phyloP scores from a whole-genome alignment of 2,888 invertebrate species.

The Leptinotarsa peninsularis region DNA sequence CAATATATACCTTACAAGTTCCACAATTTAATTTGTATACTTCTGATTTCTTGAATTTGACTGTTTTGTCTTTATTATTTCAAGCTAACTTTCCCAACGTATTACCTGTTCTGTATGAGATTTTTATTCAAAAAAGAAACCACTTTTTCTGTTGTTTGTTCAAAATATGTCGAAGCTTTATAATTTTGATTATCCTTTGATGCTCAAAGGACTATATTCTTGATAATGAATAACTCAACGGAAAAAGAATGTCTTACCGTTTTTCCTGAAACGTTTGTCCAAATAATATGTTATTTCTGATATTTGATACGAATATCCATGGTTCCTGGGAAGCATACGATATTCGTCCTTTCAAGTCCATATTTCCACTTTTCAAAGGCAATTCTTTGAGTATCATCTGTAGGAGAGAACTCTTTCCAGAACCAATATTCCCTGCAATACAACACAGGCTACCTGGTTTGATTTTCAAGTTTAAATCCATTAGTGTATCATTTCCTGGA shows the following conservation, averaged over 20 bases:
- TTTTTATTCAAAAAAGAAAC: too few species aligned
- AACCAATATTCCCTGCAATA: slow-evolving; percentile 76
- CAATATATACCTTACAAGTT: too few species aligned
- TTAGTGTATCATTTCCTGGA: slow-evolving; percentile 62
- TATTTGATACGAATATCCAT: slow-evolving; percentile 80
- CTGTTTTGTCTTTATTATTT: too few species aligned
- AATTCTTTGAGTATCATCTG: slow-evolving; percentile 82
- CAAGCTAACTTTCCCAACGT: too few species aligned
- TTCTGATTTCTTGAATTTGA: too few species aligned
- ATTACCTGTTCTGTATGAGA: too few species aligned
- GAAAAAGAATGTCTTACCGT: slow-evolving; percentile 56
- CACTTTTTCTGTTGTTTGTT: too few species aligned
- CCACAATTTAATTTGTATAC: too few species aligned
- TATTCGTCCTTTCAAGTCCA: slow-evolving; percentile 74
- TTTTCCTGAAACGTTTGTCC: slow-evolving; percentile 74
- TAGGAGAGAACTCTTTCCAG: slow-evolving; percentile 78
- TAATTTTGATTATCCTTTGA: too few species aligned
- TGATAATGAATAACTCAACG: too few species aligned
- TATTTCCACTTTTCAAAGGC: slow-evolving; percentile 71
- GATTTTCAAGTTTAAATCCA: slow-evolving; percentile 53
- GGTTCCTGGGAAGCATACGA: slow-evolving; percentile 85
- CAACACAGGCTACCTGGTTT: slow-evolving; percentile 52
- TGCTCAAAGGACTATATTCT: too few species aligned
- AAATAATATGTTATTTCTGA: slow-evolving; percentile 85
- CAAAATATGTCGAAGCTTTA: too few species aligned